Evolutionary conservation across 2,797 vertebrate genomes (phyloP).

Genomic region (Leuciscus waleckii): DNA sequence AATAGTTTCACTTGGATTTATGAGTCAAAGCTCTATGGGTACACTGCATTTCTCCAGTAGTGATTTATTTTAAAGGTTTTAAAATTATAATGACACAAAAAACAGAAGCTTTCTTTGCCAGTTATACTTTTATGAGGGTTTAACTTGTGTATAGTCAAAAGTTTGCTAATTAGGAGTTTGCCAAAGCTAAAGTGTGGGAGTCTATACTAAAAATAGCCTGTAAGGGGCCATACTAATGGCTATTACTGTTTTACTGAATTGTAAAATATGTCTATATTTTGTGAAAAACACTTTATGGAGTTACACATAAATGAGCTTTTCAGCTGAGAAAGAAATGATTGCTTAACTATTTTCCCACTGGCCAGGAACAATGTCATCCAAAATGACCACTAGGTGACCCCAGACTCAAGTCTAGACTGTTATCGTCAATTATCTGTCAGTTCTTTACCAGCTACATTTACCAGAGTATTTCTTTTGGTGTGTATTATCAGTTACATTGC

Average conservation of each 20-base stretch:
- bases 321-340: conserved; percentile 1
- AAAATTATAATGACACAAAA: neutral
- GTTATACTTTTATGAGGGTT: conserved; percentile 9
- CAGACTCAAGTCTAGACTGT: neutral
- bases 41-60: neutral
- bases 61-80: neutral
- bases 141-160: neutral
- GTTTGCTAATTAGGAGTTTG: neutral
- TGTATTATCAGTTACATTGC: neutral
- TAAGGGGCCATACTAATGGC: conserved; percentile 12
- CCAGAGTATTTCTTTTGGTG: neutral
- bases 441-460: neutral
- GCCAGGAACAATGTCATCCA: neutral
- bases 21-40: neutral
- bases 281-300: neutral
- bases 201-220: neutral
- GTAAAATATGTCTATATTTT: neutral
- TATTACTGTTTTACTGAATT: neutral
- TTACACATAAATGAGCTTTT: neutral
- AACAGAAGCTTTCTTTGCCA: neutral
- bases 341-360: neutral
- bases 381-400: neutral
- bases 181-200: neutral
- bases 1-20: neutral
- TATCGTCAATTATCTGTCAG: neutral